phyloP scores from a whole-genome alignment of 1,140 invertebrate species.

The Pogonomyrmex barbatus region DNA sequence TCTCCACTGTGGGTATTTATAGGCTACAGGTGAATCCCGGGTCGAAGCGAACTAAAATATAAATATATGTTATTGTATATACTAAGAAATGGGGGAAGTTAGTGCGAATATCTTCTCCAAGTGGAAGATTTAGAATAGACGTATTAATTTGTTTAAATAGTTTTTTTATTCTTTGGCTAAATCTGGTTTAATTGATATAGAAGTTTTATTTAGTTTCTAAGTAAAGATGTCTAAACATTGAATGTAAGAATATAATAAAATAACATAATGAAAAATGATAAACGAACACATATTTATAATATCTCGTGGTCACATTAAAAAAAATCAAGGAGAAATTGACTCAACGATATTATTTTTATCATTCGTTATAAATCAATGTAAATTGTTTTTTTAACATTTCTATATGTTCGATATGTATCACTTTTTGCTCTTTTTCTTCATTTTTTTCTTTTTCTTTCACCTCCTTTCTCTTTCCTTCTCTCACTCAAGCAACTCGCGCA shows the following conservation, averaged over 20 bases:
- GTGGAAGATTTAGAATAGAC: neutral
- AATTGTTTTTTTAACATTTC: constrained; percentile 75
- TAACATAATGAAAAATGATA: neutral
- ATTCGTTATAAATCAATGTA: constrained; percentile 74
- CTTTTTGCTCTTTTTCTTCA: neutral
- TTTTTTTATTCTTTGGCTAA: neutral
- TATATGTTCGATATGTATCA: constrained; percentile 35
- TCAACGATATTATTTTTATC: constrained; percentile 69
- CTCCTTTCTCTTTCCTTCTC: neutral
- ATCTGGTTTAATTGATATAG: neutral
- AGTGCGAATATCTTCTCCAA: neutral
- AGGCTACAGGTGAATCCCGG: constrained; percentile 15
- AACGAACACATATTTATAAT: neutral
- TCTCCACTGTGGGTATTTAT: constrained; percentile 33
- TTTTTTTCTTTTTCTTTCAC: no score
- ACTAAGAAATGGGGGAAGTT: constrained; percentile 5
- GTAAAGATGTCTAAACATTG: neutral
- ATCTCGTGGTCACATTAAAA: constrained; percentile 20
- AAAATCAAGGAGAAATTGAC: constrained; percentile 54
- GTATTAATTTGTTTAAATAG: neutral
- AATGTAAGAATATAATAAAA: neutral
- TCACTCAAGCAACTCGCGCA: neutral
- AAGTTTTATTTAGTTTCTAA: neutral
- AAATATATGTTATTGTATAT: neutral
- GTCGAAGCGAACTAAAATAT: neutral